These are phyloP conservation scores for Calcarius ornatus DNA, from an alignment of 2,113 vertebrate species.

Conservation along the genomic window DNA sequence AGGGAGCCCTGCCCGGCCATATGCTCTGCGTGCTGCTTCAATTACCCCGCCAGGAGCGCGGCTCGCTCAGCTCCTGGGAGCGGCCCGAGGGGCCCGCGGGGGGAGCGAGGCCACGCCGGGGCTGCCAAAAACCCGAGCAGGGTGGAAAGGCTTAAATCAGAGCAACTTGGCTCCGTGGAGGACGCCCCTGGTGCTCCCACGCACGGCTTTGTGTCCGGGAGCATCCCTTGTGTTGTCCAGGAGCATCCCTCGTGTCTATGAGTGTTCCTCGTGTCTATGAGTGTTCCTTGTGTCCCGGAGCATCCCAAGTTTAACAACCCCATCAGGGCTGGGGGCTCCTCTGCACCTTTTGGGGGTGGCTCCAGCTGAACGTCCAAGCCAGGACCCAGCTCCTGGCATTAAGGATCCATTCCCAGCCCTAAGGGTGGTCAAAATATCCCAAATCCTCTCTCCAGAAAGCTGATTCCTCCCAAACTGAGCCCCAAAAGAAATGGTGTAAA, in stretches of 20 bases:
- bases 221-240: rapidly evolving
- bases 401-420: background rate
- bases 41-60: conserved; percentile 82
- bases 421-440: rapidly evolving
- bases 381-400: background rate
- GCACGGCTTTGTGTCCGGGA: background rate
- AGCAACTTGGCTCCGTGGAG: background rate
- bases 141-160: background rate
- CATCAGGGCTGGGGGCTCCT: background rate
- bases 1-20: conserved; percentile 88
- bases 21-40: conserved; percentile 86
- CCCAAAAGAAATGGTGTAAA: background rate
- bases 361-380: background rate
- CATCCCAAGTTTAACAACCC: background rate
- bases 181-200: background rate
- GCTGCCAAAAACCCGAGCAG: background rate
- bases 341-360: background rate
- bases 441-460: background rate
- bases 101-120: background rate
- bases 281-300: background rate
- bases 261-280: no score
- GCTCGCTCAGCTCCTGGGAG: conserved; percentile 36
- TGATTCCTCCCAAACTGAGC: background rate
- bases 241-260: background rate
- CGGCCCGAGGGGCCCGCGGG: background rate